Base-by-base conservation (phyloP, 1,140 invertebrate genomes). In the Thereuonema tuberculata region DNA sequence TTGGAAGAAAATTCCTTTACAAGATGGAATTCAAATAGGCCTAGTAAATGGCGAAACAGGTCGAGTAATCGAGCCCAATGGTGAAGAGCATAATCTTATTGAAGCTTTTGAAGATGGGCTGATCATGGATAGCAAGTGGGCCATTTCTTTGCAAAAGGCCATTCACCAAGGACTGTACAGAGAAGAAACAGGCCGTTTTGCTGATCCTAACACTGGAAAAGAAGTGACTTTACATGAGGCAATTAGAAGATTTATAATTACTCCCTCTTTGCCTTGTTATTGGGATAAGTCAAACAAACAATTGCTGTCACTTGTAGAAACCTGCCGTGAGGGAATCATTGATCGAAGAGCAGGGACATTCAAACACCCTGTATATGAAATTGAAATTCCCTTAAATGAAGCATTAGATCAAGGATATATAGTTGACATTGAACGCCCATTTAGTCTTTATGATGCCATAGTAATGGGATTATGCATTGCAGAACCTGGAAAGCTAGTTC, bases 81-180 rank as follows among this genome's bases (percentile, higher is more conserved):
- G 76, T 67, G 79, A 81, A 53, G 80, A 82, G 63, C 74, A 77
- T 55, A 81, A 81, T n/a, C 73, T 94, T 25, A 78, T 78, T 52
- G 83, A 90, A 71, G 88, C 89, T 2, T 85, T 91, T 63, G 82
- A 89, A 68, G 78, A 81, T 59, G 87, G 86, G 53, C 77, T 90
- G 49, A 77, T 92, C 17, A 77, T 87, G 59, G 89, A 92, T 69
- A 85, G 82, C 61, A 84, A 84, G 72, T 83, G 84, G 1, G 80
- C 86, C 0, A 79, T 92, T n/a, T 90, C 88, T 3, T 69, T 94
- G 28, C 90, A 93, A 69, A 77, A 85, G 70, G 86, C 87, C 1
- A 82, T 93, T 50, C 87, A 91, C 71, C 85, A 90, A 74, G 89
- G 89, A 1, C 72, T 90, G 0, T 92, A 92, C 68, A 83, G 88